Evolutionary conservation across 2,888 invertebrate species (phyloP), one percentile per base, ranked within the genome.

Genomic region (Conus canariensis): DNA sequence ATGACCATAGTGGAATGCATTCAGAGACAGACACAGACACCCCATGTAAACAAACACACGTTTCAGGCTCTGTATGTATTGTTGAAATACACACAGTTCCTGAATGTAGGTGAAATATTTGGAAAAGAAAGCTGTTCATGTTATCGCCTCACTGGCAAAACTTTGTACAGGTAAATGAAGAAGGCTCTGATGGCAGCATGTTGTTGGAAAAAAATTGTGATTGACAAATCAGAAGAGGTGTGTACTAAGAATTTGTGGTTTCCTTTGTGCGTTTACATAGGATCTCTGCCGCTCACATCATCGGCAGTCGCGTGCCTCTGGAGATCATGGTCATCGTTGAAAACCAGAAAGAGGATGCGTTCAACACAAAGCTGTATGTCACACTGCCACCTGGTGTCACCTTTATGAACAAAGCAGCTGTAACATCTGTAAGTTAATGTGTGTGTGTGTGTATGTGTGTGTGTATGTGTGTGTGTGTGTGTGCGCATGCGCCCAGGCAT

Each of bases 331-430:
- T 99, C 0, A 97, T 97, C 0, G 98, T 99, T 0, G 97, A 97
- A 90, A 99, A 99, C 96, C 97, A 97, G 9, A 98, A 98, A 12
- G 99, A 99, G 96, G 99, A 99, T 95, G 98, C 99, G 0, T 99
- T 98, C 96, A 99, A 99, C 96, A 97, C 96, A 2, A 95, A 95
- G 90, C 92, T 98, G 95, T 98, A 97, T 96, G 97, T 99, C 94
- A 97, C 97, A 16, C 97, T 99, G 92, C 99, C 99, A 0, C 96
- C 97, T 22, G 98, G 98, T 16, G 96, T 97, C 91, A 97, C 97
- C 90, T 98, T 97, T 96, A 97, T 98, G 87, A 98, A 98, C 90
- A 93, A 90, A 14, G 64, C 90, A 14, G 87, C 85, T 67, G 90
- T 90, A 80, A 45, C 64, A 6, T 89, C 91, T 7, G 82, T 83